Conservation (phyloP, 2,113 vertebrate genomes). For the Megaleporinus macrocephalus region DNA sequence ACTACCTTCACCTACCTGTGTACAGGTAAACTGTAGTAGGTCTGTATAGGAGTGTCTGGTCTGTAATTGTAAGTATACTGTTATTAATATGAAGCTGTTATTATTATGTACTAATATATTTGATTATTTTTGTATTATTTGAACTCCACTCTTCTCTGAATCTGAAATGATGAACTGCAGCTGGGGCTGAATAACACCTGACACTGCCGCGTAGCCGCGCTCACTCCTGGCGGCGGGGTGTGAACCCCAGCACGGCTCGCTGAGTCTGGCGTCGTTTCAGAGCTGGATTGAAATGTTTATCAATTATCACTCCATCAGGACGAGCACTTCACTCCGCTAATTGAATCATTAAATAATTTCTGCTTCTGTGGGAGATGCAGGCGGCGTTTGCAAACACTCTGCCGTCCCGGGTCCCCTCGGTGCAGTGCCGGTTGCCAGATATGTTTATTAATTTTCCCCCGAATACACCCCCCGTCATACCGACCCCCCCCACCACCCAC, state of each 20-base stretch:
- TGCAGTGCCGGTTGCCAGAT: conserved; percentile 93
- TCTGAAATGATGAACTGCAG: background rate
- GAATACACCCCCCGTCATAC: background rate
- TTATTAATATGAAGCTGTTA: too few relatives aligned
- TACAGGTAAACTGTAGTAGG: too few relatives aligned
- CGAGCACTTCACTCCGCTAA: conserved; percentile 93
- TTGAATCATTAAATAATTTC: conserved; percentile 99
- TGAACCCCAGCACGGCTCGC: conserved; percentile 27
- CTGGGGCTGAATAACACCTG: conserved; percentile 27
- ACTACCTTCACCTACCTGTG: too few relatives aligned
- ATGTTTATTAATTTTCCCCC: conserved; percentile 88
- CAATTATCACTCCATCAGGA: conserved; percentile 86
- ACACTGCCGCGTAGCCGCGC: conserved; percentile 19
- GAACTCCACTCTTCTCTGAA: too few relatives aligned
- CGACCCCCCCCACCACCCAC: background rate
- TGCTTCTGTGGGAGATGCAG: conserved; percentile 86
- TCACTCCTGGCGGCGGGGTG: conserved; percentile 26
- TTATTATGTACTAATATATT: too few relatives aligned
- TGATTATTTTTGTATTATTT: too few relatives aligned
- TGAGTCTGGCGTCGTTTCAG: conserved; percentile 52
- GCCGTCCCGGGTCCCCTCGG: conserved; percentile 87
- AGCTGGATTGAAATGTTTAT: conserved; percentile 79
- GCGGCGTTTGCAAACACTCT: conserved; percentile 93
- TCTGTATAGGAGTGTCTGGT: too few relatives aligned
- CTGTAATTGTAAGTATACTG: too few relatives aligned